Evolutionary conservation across 2,888 invertebrate species (phyloP).

Genomic region (Acrobasis suavella): DNA sequence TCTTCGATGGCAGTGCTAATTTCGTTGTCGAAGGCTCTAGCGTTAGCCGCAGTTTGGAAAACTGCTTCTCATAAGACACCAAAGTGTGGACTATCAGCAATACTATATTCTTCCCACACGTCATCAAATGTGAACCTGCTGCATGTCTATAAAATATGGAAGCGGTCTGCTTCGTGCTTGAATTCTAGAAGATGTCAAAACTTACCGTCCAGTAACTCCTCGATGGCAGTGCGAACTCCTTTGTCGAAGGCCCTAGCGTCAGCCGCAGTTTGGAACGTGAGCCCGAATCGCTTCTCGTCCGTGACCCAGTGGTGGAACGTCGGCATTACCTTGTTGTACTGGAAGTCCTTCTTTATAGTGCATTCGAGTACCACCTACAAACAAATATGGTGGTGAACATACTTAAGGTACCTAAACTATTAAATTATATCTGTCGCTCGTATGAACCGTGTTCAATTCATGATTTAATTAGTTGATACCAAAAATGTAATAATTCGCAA

Average conservation of each 20-base stretch:
- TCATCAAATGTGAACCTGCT: too few species aligned
- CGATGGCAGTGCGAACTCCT: constrained; percentile 93
- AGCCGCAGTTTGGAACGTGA: constrained; percentile 97
- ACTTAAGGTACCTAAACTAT: too few species aligned
- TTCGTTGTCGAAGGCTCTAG: background rate
- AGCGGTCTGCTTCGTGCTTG: too few species aligned
- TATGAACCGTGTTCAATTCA: too few species aligned
- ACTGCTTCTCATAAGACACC: background rate
- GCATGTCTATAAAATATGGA: too few species aligned
- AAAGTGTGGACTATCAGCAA: too few species aligned
- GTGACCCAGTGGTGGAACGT: constrained; percentile 99
- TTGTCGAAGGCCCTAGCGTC: constrained; percentile 97
- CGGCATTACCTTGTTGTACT: constrained; percentile 98
- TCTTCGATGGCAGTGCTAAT: background rate
- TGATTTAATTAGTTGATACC: too few species aligned
- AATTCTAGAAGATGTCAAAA: constrained; percentile 12
- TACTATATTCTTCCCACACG: too few species aligned
- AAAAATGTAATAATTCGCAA: too few species aligned
- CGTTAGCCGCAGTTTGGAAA: background rate
- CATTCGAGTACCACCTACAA: constrained; percentile 95
- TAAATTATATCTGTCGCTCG: too few species aligned
- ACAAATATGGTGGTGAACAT: constrained; percentile 29
- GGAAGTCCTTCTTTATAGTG: constrained; percentile 96
- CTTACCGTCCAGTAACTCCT: constrained; percentile 95
- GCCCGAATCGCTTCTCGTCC: constrained; percentile 96